Conservation (phyloP, 1,140 invertebrate species). For the Stegodyphus mimosarum region DNA sequence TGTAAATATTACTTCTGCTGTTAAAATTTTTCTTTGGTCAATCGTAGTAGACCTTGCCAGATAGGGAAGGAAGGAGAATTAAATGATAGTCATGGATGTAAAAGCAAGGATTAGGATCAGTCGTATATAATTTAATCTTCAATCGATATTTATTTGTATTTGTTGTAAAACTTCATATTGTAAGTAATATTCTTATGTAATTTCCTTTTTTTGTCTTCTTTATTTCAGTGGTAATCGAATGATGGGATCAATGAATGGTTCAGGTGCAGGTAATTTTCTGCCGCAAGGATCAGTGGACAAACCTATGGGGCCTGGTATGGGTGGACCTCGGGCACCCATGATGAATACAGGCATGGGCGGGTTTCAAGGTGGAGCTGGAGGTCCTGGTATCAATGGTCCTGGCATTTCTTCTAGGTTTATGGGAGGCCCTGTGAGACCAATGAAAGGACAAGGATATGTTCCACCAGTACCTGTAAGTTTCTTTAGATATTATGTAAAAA, state of each 20-base stretch:
- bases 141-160: too few species aligned
- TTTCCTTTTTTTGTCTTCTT: neutral
- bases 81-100: too few species aligned
- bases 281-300: slow-evolving; percentile 27
- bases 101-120: too few species aligned
- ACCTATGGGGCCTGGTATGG: slow-evolving; percentile 17
- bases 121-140: too few species aligned
- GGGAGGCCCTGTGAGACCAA: slow-evolving; percentile 29
- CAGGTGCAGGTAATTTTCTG: slow-evolving; percentile 32
- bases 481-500: neutral
- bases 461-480: slow-evolving; percentile 25
- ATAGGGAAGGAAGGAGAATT: too few species aligned
- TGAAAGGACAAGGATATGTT: slow-evolving; percentile 15
- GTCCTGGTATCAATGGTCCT: slow-evolving; percentile 34
- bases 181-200: too few species aligned
- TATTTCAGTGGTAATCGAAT: slow-evolving; percentile 8
- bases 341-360: slow-evolving; percentile 36
- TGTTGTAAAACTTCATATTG: too few species aligned
- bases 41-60: too few species aligned
- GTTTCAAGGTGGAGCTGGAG: slow-evolving; percentile 2
- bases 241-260: slow-evolving; percentile 38
- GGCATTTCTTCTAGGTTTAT: slow-evolving; percentile 27
- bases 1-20: too few species aligned
- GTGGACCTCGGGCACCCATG: slow-evolving; percentile 39
- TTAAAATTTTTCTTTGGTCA: too few species aligned